Evolutionary conservation across 2,113 vertebrate genomes (phyloP), one percentile per base, ranked within the genome.

Genomic region (Crotalus horridus): DNA sequence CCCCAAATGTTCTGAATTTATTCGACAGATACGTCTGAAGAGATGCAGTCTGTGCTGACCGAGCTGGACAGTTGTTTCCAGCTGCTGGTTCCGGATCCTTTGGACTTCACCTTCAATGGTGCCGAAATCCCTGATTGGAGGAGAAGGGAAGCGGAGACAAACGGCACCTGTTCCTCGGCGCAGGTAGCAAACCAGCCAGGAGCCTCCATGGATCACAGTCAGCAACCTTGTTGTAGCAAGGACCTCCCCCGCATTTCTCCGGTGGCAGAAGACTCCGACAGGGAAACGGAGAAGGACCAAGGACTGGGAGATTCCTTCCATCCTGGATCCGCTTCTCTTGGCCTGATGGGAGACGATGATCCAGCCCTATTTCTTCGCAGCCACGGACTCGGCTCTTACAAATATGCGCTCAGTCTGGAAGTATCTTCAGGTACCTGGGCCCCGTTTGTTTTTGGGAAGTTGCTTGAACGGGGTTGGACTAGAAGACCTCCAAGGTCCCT

Each of bases 1-100:
- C 48, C 48, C 2, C n/a, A n/a, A 69, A n/a, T 89, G 4, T 93
- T 89, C 91, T 94, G 3, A 94, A 95, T 6, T 69, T 56, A 61
- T 85, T 89, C 92, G 6, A 89, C 89, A 99, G 99, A 99, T 51
- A 97, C 97, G 81, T 96, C 96, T 2, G 93, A 92, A 12, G 99
- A 99, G 56, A 98, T 99, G 11, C 91, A 97, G 33, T 90, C 96
- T 23, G 97, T 98, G 0, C 92, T 99, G 95, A 98, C 96, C 0
- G 98, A 99, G 97, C 98, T 99, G 97, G 98, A 99, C 46, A 98
- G 96, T 93, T 99, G 99, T 93, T 98, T 99, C 96, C 96, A 7
- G 87, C 97, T 99, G 56, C 96, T 99, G 46, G 93, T 98, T 93
- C 98, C 98, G 0, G 95, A 97, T 95, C 98, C 97, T 2, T 97